Base-by-base conservation (phyloP, 2,888 invertebrate genomes). In the Drosophila recens region DNA sequence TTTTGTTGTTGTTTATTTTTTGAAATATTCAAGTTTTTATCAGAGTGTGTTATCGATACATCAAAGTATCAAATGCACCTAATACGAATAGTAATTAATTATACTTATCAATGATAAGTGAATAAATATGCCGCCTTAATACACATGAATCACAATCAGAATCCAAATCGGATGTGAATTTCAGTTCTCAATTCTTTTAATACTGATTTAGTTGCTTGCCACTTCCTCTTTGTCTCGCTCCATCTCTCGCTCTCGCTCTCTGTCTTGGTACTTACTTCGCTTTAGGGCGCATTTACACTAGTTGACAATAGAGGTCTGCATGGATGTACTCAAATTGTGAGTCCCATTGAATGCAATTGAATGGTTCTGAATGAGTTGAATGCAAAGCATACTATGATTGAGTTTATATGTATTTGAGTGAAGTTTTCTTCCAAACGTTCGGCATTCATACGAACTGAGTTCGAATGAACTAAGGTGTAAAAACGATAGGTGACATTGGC, bases 51-150 rank as follows among this genome's bases (percentile, higher is more conserved):
- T n/a, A n/a, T 58, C 82, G 72, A 81, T 76, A 66, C 69, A 79
- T 80, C 81, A 80, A 78, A 75, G 78, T 80, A 75, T 72, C 70
- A 78, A 74, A 77, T 67, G 78, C 74, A 67, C 48, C 67, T 64
- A 71, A 77, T 72, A 74, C 78, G 68, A 70, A 70, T 68, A 56
- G 71, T 87, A 84, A 84, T 87, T 84, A 81, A 84, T 84, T 84
- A 87, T 75, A 68, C 72, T 87, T 84, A 87, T 84, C 87, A 72
- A 67, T 71, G 73, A 72, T 67, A 70, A 70, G 58, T 64, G 38
- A 17, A 51, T 63, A 71, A 65, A 73, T 70, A 62, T 71, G 49
- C 68, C 68, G 62, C 62, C 62, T 63, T 74, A 81, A 84, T 67
- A 70, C 84, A 75, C 45, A 79, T 84, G 87, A 84, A 81, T 87